Conservation (phyloP, 2,113 vertebrate species). For the Mesocricetus auratus region DNA sequence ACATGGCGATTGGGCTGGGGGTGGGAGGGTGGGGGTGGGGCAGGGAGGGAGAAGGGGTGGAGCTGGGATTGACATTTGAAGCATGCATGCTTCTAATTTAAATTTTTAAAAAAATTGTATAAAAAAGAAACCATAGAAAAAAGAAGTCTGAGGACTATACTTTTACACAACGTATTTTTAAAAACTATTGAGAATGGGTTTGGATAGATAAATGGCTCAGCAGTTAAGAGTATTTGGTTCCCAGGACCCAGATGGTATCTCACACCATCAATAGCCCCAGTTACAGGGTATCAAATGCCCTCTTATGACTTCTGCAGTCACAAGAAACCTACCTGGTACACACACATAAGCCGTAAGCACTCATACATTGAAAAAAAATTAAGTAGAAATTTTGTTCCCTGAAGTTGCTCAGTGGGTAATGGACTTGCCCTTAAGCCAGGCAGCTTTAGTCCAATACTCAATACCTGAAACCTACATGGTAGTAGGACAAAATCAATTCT, state of each 20-base stretch:
- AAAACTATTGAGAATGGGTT: not conserved
- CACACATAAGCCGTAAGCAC: accelerated
- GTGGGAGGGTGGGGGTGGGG: no score
- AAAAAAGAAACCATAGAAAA: no score
- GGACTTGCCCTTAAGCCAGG: not conserved
- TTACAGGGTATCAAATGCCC: not conserved
- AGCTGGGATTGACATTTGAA: no score
- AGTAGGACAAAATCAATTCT: not conserved
- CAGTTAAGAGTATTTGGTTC: not conserved
- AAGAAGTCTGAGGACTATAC: not conserved
- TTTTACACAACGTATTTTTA: not conserved
- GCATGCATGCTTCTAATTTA: no score
- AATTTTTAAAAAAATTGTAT: no score
- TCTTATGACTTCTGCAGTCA: not conserved
- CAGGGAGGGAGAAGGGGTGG: no score
- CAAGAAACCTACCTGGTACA: not conserved
- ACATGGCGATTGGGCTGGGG: no score
- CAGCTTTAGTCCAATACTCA: no score
- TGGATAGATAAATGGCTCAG: not conserved
- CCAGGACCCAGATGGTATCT: not conserved
- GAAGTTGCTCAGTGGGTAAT: not conserved
- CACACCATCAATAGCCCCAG: not conserved
- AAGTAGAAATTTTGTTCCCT: not conserved
- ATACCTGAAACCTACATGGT: not conserved
- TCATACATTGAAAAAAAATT: no score